phyloP scores from a whole-genome alignment of 2,797 vertebrate species.

The Tokudaia muenninki region DNA sequence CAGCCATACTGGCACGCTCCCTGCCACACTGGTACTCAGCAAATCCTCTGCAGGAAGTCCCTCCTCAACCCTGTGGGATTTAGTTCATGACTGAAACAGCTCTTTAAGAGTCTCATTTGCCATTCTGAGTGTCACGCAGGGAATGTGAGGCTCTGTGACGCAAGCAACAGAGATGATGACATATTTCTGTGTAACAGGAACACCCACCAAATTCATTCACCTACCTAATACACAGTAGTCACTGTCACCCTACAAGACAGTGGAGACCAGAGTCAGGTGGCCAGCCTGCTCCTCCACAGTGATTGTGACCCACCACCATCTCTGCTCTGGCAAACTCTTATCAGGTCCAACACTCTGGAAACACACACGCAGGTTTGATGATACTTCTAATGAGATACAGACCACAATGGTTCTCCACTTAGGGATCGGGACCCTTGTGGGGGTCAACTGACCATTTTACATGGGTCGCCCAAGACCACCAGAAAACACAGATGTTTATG shows the following conservation, averaged over 20 bases:
- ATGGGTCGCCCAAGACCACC: neutral
- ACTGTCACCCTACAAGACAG: neutral
- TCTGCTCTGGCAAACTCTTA: neutral
- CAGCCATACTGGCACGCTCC: fast-evolving
- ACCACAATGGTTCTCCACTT: neutral
- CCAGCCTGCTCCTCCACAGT: neutral
- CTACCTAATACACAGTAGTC: neutral
- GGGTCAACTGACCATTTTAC: neutral
- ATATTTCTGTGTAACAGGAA: neutral
- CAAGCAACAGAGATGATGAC: neutral
- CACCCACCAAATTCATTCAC: neutral
- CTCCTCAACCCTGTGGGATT: neutral
- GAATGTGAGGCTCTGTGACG: neutral
- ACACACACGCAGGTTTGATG: neutral
- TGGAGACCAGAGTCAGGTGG: too few relatives aligned
- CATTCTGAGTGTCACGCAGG: neutral
- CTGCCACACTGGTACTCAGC: fast-evolving
- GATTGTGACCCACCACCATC: neutral
- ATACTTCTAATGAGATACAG: neutral
- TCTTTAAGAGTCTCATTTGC: neutral
- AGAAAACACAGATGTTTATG: neutral
- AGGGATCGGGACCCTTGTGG: neutral
- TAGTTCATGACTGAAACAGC: neutral
- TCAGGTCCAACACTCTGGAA: neutral
- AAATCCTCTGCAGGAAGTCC: neutral